Base-by-base conservation (phyloP, 2,113 vertebrate genomes). In the Agapornis roseicollis region DNA sequence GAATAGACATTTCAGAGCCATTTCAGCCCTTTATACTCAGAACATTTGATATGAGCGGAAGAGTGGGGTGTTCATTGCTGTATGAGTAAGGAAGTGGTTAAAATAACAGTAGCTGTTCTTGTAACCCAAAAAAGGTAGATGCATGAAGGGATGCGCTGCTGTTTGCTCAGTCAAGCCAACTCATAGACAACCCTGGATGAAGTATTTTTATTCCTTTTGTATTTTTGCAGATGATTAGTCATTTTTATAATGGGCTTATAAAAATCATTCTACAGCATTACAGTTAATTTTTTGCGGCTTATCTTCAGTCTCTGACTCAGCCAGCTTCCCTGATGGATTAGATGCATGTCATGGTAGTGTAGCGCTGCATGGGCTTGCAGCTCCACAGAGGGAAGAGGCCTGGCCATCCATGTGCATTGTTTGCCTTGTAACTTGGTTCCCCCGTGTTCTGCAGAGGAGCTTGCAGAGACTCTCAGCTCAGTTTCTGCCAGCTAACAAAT, bases 1-100 rank as follows among this genome's bases (percentile, higher is more conserved):
- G 79, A 97, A 87, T 94, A 97, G 96, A 96, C 85, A 92, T 97
- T 95, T 95, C 78, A 97, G 97, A 97, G 94, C 72, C 52, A 87
- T 81, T 96, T 95, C 66, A 95, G 46, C 81, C 53, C 79, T 97
- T 80, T 61, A 88, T 95, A 64, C 89, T 93, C 50, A 88, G 84
- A 96, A 93, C 4, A 55, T 93, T 87, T 95, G 76, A 89, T 80
- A 60, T 23, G 79, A 91, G 66, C 31, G 55, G 80, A 53, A 63
- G n/a, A 94, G 66, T 52, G 77, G 81, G 25, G 27, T 83, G 39
- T 63, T 96, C 50, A 25, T 56, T 65, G 66, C 47, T 84, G 6
- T 49, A 47, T 71, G 78, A 60, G 70, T n/a, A 74, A 55, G 35
- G 70, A 88, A 97, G 60, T 28, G 12, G 82, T 94, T 95, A 93